A percentile compares a stretch with the other conserved stretches of the same genome.
Evolutionary conservation across 1,140 invertebrate genomes (phyloP).

Genomic region (Globodera ellingtonae): DNA sequence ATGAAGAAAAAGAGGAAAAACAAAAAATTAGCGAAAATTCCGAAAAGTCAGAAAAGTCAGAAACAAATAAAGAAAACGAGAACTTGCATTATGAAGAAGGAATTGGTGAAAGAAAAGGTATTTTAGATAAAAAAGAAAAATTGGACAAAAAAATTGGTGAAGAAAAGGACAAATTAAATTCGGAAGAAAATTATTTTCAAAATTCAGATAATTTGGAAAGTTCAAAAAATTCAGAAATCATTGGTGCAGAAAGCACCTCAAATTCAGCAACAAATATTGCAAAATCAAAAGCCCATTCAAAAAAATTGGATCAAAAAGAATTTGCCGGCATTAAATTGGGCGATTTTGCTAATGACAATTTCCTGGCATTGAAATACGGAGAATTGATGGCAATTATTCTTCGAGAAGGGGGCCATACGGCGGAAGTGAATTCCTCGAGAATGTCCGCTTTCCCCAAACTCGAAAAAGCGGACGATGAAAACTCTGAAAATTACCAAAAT

Average conservation of each 20-base stretch:
- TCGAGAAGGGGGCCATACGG: background rate
- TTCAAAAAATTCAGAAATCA: background rate
- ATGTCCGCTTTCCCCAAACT: no score
- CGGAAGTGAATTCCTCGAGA: no score
- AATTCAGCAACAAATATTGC: background rate
- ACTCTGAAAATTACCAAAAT: background rate
- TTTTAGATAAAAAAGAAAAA: no score
- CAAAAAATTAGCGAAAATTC: background rate
- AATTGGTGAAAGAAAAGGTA: no score
- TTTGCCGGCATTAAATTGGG: background rate
- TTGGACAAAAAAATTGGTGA: background rate
- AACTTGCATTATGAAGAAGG: no score
- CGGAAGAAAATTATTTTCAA: background rate
- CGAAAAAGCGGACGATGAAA: background rate
- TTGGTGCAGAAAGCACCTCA: background rate
- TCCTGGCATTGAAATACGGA: background rate
- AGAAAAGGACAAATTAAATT: background rate
- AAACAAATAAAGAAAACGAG: no score
- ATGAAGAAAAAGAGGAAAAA: background rate
- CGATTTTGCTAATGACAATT: background rate
- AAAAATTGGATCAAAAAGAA: background rate
- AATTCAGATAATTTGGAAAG: background rate
- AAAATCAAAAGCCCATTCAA: background rate
- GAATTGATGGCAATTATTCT: background rate
- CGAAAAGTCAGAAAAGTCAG: no score